A percentile compares a stretch with the other conserved stretches of the same genome.
phyloP scores from a whole-genome alignment of 2,113 vertebrate species.

The Panurus biarmicus region DNA sequence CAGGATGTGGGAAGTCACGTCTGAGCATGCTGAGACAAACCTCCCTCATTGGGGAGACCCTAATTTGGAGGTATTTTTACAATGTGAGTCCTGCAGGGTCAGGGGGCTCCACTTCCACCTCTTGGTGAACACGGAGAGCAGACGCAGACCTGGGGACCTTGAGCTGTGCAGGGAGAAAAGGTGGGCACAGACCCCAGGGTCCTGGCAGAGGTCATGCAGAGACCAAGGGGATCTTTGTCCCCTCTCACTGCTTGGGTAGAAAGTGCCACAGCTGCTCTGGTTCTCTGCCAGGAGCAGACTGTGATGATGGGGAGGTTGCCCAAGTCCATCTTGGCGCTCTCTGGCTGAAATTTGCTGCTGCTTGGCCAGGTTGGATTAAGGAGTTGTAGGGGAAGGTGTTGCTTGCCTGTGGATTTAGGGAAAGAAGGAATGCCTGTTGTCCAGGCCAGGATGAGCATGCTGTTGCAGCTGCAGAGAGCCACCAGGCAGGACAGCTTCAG shows the following conservation, averaged over 20 bases:
- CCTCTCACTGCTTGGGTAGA: background rate
- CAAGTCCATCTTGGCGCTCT: background rate
- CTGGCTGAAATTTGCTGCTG: background rate
- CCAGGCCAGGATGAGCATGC: background rate
- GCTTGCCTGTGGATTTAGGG: background rate
- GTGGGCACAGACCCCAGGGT: background rate
- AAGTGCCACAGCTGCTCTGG: background rate
- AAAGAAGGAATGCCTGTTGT: background rate
- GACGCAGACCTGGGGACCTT: background rate
- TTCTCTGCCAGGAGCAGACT: background rate
- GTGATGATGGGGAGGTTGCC: background rate
- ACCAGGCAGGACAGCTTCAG: background rate
- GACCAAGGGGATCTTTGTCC: background rate
- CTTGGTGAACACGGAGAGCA: background rate
- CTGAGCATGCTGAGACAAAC: background rate
- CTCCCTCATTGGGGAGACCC: background rate
- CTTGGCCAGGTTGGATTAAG: background rate
- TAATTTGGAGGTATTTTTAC: background rate
- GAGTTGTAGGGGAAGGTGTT: background rate
- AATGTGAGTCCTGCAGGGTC: background rate
- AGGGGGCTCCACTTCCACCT: background rate
- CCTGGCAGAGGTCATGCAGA: background rate
- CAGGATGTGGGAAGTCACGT: background rate
- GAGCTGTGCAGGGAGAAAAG: fast-evolving
- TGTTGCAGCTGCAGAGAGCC: background rate